Evolutionary conservation across 2,888 invertebrate genomes (phyloP).

Genomic region (Eupeodes latifasciatus): DNA sequence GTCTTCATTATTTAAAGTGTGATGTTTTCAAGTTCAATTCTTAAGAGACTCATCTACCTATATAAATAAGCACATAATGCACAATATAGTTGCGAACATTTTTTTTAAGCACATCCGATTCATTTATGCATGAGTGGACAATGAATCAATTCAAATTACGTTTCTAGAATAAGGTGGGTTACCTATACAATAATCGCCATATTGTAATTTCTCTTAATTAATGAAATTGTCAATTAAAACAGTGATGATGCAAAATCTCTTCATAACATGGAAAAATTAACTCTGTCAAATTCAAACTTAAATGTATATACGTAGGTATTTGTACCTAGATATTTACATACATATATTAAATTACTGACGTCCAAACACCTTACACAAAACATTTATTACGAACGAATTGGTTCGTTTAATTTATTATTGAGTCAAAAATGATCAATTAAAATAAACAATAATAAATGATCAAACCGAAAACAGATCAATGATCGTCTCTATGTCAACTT

Average conservation of each 20-base stretch:
- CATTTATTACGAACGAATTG: constrained; percentile 2
- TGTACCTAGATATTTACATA: neutral
- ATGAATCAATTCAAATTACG: constrained; percentile 49
- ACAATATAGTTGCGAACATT: neutral
- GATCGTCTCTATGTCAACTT: neutral
- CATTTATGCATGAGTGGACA: constrained; percentile 49
- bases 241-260: constrained; percentile 54
- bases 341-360: neutral
- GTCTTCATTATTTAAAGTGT: neutral
- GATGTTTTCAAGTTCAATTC: neutral
- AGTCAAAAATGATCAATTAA: constrained; percentile 16
- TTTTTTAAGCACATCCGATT: constrained; percentile 30
- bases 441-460: constrained; percentile 9
- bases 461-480: constrained; percentile 22
- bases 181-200: neutral
- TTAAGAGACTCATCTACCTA: neutral
- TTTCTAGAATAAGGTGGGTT: neutral
- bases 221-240: constrained; percentile 54
- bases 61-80: too few relatives aligned
- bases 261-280: constrained; percentile 23
- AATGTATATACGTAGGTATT: neutral
- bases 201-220: constrained; percentile 50
- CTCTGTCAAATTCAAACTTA: constrained; percentile 9
- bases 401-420: constrained; percentile 25
- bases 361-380: constrained; percentile 42